Conservation (phyloP, 2,797 vertebrate species). For the Bradypodion ventrale region DNA sequence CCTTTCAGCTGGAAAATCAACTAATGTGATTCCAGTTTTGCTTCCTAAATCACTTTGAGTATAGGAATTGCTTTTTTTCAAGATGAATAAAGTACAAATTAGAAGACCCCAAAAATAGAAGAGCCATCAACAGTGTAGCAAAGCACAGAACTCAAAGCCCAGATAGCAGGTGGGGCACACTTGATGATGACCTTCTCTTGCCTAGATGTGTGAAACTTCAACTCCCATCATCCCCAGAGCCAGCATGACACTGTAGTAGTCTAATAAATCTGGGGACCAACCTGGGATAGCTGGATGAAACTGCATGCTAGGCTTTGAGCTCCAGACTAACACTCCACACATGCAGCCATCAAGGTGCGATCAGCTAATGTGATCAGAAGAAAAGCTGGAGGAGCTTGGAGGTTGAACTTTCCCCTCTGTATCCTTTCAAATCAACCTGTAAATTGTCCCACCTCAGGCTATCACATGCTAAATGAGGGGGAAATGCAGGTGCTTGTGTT, state of each 20-base stretch:
- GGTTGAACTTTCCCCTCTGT: neutral
- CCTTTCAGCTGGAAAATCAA: constrained; percentile 79
- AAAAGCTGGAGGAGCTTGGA: neutral
- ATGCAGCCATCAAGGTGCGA: neutral
- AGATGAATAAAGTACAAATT: neutral
- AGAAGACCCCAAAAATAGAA: neutral
- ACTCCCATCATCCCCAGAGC: too few relatives aligned
- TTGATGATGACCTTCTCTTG: too few relatives aligned
- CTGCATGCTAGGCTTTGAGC: neutral
- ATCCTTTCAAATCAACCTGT: neutral
- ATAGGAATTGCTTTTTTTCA: constrained; percentile 32
- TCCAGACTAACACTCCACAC: neutral
- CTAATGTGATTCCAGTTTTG: constrained; percentile 68
- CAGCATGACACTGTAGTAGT: too few relatives aligned
- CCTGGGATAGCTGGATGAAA: neutral
- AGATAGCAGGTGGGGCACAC: too few relatives aligned
- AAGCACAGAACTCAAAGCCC: neutral
- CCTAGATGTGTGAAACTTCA: too few relatives aligned
- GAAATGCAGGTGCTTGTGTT: neutral
- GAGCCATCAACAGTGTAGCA: neutral
- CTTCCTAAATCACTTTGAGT: constrained; percentile 55
- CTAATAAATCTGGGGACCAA: neutral
- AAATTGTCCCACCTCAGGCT: neutral
- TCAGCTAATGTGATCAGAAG: neutral
- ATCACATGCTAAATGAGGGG: neutral